A percentile compares a stretch with the other conserved stretches of the same genome.
These are phyloP conservation scores for Zoanthus sansibaricus DNA, from an alignment of 92 coral and sea anemone species.

Conservation along the genomic window DNA sequence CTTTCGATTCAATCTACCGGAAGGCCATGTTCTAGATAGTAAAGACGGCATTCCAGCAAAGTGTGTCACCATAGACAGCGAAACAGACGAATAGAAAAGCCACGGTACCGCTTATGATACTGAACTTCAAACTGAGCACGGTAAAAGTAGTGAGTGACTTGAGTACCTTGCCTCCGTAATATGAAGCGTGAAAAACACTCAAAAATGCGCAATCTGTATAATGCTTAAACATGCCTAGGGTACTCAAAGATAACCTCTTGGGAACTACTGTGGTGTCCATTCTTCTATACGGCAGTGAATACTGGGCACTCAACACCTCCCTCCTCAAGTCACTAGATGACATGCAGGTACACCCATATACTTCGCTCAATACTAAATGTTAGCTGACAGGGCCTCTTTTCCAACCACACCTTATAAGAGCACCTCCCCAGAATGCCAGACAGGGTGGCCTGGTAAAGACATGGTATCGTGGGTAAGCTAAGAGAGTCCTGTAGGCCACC, in stretches of 20 bases:
- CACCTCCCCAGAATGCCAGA: constrained; percentile 2
- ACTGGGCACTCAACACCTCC: constrained; percentile 41
- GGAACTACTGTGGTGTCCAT: constrained; percentile 58
- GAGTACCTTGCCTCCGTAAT: constrained; percentile 23
- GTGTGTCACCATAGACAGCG: too few relatives aligned
- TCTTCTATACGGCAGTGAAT: constrained; percentile 61
- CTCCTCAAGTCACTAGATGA: constrained; percentile 37
- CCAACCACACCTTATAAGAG: constrained; percentile 3
- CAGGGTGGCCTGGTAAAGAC: constrained; percentile 1
- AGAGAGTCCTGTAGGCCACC: constrained; percentile 4
- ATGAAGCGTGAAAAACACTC: constrained; percentile 8
- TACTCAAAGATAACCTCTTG: too few relatives aligned
- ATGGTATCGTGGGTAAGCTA: constrained; percentile 22
- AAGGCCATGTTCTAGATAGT: too few relatives aligned
- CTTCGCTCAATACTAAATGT: constrained; percentile 38
- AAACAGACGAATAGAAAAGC: not conserved
- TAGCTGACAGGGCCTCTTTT: constrained; percentile 13
- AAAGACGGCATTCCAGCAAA: too few relatives aligned
- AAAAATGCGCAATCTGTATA: constrained; percentile 40
- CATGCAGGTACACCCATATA: constrained; percentile 35
- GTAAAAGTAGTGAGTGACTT: constrained; percentile 46
- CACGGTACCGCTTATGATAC: not conserved
- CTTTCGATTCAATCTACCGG: too few relatives aligned
- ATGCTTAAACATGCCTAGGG: constrained; percentile 33
- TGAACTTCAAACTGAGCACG: not conserved